Conservation (phyloP, 2,888 invertebrate species). For the Tinea trinotella region DNA sequence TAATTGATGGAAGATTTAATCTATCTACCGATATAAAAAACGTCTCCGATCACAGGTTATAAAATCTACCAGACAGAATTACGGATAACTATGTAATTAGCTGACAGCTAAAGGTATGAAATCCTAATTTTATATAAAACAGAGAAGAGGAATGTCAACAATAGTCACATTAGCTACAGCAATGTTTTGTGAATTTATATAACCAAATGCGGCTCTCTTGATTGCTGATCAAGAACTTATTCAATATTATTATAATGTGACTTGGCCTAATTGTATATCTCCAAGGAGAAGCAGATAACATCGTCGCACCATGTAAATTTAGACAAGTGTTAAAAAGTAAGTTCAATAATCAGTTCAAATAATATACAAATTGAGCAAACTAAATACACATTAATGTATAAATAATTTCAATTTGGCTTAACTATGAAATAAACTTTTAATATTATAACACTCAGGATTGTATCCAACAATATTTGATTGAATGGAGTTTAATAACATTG, state of each 20-base stretch:
- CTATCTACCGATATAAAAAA: constrained; percentile 3
- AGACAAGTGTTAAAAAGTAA: not conserved
- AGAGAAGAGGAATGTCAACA: not conserved
- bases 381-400: not conserved
- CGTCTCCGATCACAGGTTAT: not conserved
- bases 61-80: not conserved
- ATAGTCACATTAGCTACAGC: not conserved
- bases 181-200: no score
- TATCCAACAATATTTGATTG: constrained; percentile 41
- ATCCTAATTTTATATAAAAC: not conserved
- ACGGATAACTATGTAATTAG: not conserved
- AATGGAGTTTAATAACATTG: constrained; percentile 28
- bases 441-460: constrained; percentile 1
- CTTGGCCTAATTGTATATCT: not conserved
- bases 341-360: not conserved
- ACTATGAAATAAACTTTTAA: constrained; percentile 10
- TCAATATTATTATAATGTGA: constrained; percentile 16
- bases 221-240: no score
- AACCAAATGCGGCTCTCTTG: no score
- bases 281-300: not conserved
- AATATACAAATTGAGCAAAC: constrained; percentile 7
- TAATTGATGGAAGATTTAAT: not conserved
- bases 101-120: not conserved
- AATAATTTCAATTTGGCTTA: constrained; percentile 12
- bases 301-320: not conserved